phyloP scores from a whole-genome alignment of 2,888 invertebrate species.

The Lordiphosa andalusiaca region DNA sequence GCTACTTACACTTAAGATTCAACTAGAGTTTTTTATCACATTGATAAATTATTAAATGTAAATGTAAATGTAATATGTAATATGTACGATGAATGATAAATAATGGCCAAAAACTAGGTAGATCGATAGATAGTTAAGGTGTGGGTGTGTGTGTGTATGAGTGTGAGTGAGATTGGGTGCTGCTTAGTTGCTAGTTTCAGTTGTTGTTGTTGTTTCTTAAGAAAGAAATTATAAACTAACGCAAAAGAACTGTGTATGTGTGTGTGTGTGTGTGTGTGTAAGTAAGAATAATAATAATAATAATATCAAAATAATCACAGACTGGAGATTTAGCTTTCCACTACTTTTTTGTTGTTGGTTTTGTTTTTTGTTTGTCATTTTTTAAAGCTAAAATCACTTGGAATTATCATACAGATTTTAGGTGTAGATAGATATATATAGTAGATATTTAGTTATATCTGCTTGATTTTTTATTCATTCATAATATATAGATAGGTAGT shows the following conservation, averaged over 20 bases:
- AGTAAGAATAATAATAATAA: conserved; percentile 32
- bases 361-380: conserved; percentile 4
- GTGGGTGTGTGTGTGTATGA: conserved; percentile 12
- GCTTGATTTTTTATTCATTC: conserved; percentile 1
- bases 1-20: conserved; percentile 10
- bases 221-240: conserved; percentile 35
- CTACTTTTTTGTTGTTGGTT: conserved; percentile 12
- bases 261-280: conserved; percentile 23
- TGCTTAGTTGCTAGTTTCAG: conserved; percentile 32
- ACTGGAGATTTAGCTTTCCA: conserved; percentile 60
- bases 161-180: background rate
- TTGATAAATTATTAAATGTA: conserved; percentile 28
- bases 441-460: background rate
- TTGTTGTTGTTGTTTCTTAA: conserved; percentile 48
- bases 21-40: conserved; percentile 34
- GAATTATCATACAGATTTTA: conserved; percentile 13
- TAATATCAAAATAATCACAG: conserved; percentile 62
- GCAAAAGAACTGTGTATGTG: conserved; percentile 20
- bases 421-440: conserved; percentile 11
- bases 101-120: too few species aligned
- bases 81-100: conserved; percentile 3
- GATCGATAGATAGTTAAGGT: conserved; percentile 3
- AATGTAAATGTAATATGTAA: conserved; percentile 13
- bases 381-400: conserved; percentile 13
- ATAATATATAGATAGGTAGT: conserved; percentile 3